Evolutionary conservation across 2,797 vertebrate species (phyloP).

Genomic region (Strix occidentalis): DNA sequence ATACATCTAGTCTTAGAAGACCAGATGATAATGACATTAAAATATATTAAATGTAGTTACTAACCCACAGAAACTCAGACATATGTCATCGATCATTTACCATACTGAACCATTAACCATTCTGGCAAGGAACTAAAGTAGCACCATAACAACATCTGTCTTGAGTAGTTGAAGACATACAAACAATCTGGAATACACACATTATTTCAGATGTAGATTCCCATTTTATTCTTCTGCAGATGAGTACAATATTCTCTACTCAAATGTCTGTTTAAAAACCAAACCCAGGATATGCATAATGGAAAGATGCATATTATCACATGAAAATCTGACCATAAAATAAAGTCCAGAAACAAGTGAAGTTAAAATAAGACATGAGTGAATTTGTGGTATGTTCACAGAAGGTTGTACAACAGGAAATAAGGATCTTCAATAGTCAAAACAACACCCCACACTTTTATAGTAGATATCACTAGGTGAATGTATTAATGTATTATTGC

Average conservation of each 20-base stretch:
- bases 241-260: not conserved
- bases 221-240: not conserved
- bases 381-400: not conserved
- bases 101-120: not conserved
- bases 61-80: not conserved
- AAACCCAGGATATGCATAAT: not conserved
- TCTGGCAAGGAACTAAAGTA: not conserved
- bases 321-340: not conserved
- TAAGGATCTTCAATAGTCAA: not conserved
- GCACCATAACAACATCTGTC: constrained; percentile 8
- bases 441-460: not conserved
- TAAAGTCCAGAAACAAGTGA: not conserved
- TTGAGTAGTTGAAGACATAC: not conserved
- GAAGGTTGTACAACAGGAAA: not conserved
- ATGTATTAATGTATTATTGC: not conserved
- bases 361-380: not conserved
- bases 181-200: not conserved
- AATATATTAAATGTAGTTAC: not conserved
- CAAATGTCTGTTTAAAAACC: not conserved
- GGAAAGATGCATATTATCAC: not conserved
- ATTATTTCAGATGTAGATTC: constrained; percentile 16
- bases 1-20: not conserved
- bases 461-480: not conserved
- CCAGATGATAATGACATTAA: not conserved
- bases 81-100: not conserved